phyloP scores from a whole-genome alignment of 2,113 vertebrate species.

The Etheostoma cragini region DNA sequence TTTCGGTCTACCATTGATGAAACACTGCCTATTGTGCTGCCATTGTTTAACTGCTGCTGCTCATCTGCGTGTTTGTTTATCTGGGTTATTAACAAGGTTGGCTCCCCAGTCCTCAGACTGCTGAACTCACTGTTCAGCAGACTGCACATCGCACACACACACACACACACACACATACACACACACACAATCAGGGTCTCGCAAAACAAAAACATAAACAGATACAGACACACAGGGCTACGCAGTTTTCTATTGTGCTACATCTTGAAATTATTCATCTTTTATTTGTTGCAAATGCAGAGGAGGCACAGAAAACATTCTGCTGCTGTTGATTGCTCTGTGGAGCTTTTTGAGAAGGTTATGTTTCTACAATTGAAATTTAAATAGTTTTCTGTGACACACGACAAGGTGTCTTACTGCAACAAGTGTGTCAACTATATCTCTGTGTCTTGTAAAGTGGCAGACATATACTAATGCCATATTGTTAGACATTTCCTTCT shows the following conservation, averaged over 20 bases:
- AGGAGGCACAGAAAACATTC: slow-evolving; percentile 31
- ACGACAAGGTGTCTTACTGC: background rate
- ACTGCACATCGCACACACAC: no score
- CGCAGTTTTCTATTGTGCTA: slow-evolving; percentile 2
- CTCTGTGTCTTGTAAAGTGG: slow-evolving; percentile 7
- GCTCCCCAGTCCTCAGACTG: slow-evolving; percentile 50
- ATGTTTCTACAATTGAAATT: slow-evolving; percentile 46
- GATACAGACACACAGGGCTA: background rate
- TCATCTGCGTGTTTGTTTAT: slow-evolving; percentile 75
- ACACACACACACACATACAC: background rate
- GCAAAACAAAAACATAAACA: background rate
- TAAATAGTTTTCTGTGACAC: slow-evolving; percentile 37
- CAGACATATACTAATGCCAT: slow-evolving; percentile 8
- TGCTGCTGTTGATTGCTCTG: slow-evolving; percentile 29
- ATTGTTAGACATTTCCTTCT: background rate
- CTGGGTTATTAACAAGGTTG: slow-evolving; percentile 72
- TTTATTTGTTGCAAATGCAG: slow-evolving; percentile 41
- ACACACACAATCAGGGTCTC: background rate
- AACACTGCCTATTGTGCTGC: slow-evolving; percentile 67
- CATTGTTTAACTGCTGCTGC: slow-evolving; percentile 65
- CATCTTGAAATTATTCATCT: slow-evolving; percentile 32
- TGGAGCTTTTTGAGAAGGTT: slow-evolving; percentile 29
- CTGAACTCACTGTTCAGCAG: slow-evolving; percentile 65
- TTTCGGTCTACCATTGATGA: slow-evolving; percentile 70
- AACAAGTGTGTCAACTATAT: slow-evolving; percentile 22